Conservation (phyloP, 2,888 invertebrate genomes). For the Oligia strigilis region DNA sequence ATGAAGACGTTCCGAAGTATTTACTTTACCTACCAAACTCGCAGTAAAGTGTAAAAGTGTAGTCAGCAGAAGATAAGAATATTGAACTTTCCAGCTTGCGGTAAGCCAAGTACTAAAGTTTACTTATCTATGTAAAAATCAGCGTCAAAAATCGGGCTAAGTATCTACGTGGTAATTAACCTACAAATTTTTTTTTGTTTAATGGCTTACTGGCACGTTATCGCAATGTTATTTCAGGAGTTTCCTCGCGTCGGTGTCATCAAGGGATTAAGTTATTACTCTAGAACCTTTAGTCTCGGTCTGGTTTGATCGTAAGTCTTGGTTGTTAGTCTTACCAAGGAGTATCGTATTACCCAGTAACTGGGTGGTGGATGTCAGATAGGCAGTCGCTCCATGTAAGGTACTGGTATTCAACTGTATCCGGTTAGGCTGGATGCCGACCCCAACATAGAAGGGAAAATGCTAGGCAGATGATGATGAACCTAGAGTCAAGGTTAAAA, state of each 20-base stretch:
- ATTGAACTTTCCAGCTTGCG: slow-evolving; percentile 39
- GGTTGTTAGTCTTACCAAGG: too few species aligned
- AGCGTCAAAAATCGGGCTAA: slow-evolving; percentile 17
- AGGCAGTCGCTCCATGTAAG: too few species aligned
- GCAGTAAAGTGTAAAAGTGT: slow-evolving; percentile 17
- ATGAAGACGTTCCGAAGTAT: slow-evolving; percentile 25
- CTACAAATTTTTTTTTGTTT: slow-evolving; percentile 25
- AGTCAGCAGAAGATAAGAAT: slow-evolving; percentile 50
- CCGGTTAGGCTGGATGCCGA: too few species aligned
- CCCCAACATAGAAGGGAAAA: too few species aligned
- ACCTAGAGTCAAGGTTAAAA: background rate
- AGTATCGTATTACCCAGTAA: too few species aligned
- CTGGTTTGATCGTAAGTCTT: too few species aligned
- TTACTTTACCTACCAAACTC: slow-evolving; percentile 38
- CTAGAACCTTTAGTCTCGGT: background rate
- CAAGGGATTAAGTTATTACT: slow-evolving; percentile 2
- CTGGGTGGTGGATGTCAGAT: too few species aligned
- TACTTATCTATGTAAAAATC: slow-evolving; percentile 35
- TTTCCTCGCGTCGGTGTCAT: background rate
- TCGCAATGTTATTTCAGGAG: slow-evolving; percentile 17
- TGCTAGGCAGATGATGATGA: too few species aligned
- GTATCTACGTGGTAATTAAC: slow-evolving; percentile 21
- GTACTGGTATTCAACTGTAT: too few species aligned
- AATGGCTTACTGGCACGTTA: slow-evolving; percentile 14
- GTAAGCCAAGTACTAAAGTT: slow-evolving; percentile 35